Evolutionary conservation across 2,888 invertebrate species (phyloP).

Genomic region (Crioceris asparagi): DNA sequence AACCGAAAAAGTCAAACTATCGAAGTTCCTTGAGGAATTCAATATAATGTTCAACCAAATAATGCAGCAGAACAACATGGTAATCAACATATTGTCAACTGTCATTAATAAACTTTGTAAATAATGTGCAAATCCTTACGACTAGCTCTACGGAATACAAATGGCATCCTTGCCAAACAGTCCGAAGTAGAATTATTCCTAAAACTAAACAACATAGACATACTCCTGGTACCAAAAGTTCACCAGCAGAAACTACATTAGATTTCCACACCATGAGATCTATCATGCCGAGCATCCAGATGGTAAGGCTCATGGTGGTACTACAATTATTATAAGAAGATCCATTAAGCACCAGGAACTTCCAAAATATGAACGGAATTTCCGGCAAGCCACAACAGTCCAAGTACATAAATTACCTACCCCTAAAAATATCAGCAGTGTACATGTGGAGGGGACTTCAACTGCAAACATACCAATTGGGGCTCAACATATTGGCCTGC

Average conservation of each 20-base stretch:
- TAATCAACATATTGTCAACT: constrained; percentile 8
- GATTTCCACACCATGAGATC: constrained; percentile 5
- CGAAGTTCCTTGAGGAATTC: constrained; percentile 8
- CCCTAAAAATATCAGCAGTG: constrained; percentile 10
- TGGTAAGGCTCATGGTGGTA: constrained; percentile 11
- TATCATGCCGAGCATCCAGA: constrained; percentile 13
- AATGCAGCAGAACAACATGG: constrained; percentile 7
- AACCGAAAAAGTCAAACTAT: too few species aligned
- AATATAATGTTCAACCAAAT: constrained; percentile 8
- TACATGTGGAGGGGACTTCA: constrained; percentile 19
- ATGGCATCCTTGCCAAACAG: constrained; percentile 7
- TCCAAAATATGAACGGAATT: constrained; percentile 7
- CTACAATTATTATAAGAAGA: constrained; percentile 13
- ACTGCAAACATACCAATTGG: constrained; percentile 18
- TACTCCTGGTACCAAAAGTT: constrained; percentile 15
- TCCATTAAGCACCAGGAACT: constrained; percentile 10
- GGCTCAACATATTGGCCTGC: too few species aligned
- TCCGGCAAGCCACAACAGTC: constrained; percentile 4
- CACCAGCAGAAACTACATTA: constrained; percentile 10
- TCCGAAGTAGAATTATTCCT: background rate
- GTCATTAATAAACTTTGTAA: background rate
- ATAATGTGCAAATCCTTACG: background rate
- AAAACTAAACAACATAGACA: constrained; percentile 7
- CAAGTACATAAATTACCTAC: background rate
- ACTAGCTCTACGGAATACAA: constrained; percentile 9